Evolutionary conservation across 2,888 invertebrate species (phyloP), one percentile per base, ranked within the genome.

Genomic region (Sesia apiformis): DNA sequence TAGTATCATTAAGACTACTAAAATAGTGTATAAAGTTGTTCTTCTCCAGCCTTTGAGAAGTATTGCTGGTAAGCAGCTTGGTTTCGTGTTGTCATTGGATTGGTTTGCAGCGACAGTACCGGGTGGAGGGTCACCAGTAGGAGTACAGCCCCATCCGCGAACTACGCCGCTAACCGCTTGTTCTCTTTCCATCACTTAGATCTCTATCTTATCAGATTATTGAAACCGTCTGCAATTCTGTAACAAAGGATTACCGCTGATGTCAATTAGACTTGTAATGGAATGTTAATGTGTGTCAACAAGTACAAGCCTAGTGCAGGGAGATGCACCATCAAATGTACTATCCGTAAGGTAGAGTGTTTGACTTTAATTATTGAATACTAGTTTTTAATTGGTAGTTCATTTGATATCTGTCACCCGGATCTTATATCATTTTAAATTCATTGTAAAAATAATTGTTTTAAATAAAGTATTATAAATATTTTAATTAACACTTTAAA

Each of bases 1-100:
- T 78, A 97, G 91, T 59, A 97, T 86, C 82, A 97, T 94, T 60
- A 98, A 92, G 50, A 95, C 92, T 60, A 97, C 85, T 57, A 99
- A 92, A 67, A 98, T 93, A 38, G 93, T 92, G 82, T 97, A 99
- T 42, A 99, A 93, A 76, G 97, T 96, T 73, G 96, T 92, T 78
- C 98, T 97, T 62, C 98, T 91, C 99, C 99, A 99, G 40, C 98
- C 98, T 56, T 69, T 75, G 43, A 73, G 70, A 50, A 82, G 68
- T 42, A 64, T 60, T 39, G 67, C 59, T 4, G 84, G 81, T 5
- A 83, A 60, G 61, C 85, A 85, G 46, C 66, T 63, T 49, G 65
- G 64, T 41, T 63, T 65, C 51, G 62, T 60, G 53, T 61, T 60
- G 55, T 65, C 62, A 50, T 50, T 8, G 40, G 71, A 63, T 3